Evolutionary conservation across 2,888 invertebrate genomes (phyloP), one percentile per base, ranked within the genome.

Genomic region (Fragum whitleyi): DNA sequence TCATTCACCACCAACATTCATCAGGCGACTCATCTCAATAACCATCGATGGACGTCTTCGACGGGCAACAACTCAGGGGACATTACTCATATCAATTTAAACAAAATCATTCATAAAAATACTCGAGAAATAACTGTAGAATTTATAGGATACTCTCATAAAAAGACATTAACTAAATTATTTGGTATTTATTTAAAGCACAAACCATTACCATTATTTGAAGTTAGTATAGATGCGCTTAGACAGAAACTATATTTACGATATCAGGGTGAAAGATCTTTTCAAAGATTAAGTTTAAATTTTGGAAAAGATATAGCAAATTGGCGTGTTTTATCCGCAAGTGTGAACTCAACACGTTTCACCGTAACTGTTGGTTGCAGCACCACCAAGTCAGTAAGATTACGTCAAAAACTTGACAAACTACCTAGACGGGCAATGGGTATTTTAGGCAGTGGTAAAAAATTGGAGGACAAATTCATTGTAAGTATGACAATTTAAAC

Each of bases 241-340:
- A 85, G 85, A 57, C 81, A 83, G 32, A 85, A 81, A 70, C 42
- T 91, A 57, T 85, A 89, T 55, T 61, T 91, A 21, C 86, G 90
- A 72, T 91, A 91, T 71, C 88, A 89, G 62, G 91, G 91, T 29
- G 80, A 84, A 19, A 86, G 68, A 74, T 91, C 91, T 57, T 90
- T 89, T 79, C 90, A 91, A 77, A 82, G 91, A 51, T 85, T 88
- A 57, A 77, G 74, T 11, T 55, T 91, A 26, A 57, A 69, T 29
- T 83, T 83, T 67, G 88, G 87, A n/a, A 81, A 81, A 19, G 87
- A 87, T 55, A n/a, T 85, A 19, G 73, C 76, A 19, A 79, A 79
- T 19, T 90, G 89, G 89, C 83, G 80, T 19, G 79, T 85, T 21
- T 65, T 91, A 67, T 84, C 87, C 42, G 77, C 88, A n/a, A 71